phyloP scores from a whole-genome alignment of 2,113 vertebrate species.

The Burhinus oedicnemus region DNA sequence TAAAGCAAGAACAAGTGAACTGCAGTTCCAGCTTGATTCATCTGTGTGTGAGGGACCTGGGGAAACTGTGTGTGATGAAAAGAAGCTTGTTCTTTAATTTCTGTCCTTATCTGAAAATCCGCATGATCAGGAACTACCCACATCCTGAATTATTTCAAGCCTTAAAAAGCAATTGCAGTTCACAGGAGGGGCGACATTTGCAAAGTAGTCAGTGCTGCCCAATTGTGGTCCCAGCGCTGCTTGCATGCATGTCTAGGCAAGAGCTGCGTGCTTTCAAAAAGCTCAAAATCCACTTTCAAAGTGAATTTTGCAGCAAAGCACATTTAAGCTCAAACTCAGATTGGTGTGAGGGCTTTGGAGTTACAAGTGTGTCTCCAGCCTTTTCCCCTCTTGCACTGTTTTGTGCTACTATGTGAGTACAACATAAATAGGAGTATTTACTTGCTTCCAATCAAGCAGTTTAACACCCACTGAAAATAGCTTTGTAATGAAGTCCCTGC shows the following conservation, averaged over 20 bases:
- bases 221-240: rapidly evolving
- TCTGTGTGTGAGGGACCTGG: not conserved
- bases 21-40: not conserved
- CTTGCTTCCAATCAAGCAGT: not conserved
- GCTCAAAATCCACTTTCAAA: not conserved
- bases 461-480: not conserved
- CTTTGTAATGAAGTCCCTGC: not conserved
- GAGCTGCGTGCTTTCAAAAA: not conserved
- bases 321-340: not conserved
- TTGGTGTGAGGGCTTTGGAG: not conserved
- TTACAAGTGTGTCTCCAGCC: not conserved
- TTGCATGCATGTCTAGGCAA: rapidly evolving
- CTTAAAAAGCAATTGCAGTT: not conserved
- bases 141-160: not conserved
- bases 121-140: not conserved
- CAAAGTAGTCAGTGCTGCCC: not conserved
- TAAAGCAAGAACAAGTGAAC: not conserved
- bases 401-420: rapidly evolving
- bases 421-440: not conserved
- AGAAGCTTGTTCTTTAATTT: not conserved
- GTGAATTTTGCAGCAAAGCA: not conserved
- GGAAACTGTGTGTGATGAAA: not conserved
- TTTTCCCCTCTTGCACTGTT: not conserved
- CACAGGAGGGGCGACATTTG: not conserved
- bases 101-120: not conserved